These are phyloP conservation scores for Tiphia femorata DNA, from an alignment of 2,888 invertebrate genomes.

Conservation along the genomic window DNA sequence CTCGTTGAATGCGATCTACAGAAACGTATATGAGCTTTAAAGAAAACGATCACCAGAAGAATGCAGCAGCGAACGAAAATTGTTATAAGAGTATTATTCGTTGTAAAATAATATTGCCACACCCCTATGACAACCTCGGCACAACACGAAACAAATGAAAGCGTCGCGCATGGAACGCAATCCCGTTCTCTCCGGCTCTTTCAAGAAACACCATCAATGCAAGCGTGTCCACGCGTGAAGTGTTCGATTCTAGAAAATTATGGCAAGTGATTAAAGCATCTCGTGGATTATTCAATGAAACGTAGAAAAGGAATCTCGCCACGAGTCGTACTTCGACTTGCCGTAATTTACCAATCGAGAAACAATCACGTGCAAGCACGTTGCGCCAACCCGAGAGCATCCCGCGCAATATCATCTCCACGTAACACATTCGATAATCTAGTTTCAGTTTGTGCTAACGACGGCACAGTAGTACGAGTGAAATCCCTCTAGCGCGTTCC, in stretches of 20 bases:
- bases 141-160: not conserved
- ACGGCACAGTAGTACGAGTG: too few species aligned
- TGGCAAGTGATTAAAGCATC: not conserved
- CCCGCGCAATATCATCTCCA: conserved; percentile 24
- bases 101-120: conserved; percentile 18
- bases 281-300: not conserved
- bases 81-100: not conserved
- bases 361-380: conserved; percentile 11
- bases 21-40: too few species aligned
- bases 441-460: conserved; percentile 27
- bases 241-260: conserved; percentile 4
- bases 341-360: conserved; percentile 11
- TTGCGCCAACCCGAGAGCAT: conserved; percentile 16
- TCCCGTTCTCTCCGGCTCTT: too few species aligned
- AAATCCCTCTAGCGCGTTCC: not conserved
- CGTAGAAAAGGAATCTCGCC: not conserved
- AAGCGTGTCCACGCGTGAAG: conserved; percentile 1
- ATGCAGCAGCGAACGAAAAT: not conserved
- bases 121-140: conserved; percentile 3
- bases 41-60: not conserved
- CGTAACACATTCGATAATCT: conserved; percentile 27
- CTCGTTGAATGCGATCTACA: too few species aligned
- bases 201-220: conserved; percentile 12
- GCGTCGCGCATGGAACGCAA: not conserved
- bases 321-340: not conserved